Conservation (phyloP, 2,113 vertebrate genomes). For the Pygoscelis adeliae region DNA sequence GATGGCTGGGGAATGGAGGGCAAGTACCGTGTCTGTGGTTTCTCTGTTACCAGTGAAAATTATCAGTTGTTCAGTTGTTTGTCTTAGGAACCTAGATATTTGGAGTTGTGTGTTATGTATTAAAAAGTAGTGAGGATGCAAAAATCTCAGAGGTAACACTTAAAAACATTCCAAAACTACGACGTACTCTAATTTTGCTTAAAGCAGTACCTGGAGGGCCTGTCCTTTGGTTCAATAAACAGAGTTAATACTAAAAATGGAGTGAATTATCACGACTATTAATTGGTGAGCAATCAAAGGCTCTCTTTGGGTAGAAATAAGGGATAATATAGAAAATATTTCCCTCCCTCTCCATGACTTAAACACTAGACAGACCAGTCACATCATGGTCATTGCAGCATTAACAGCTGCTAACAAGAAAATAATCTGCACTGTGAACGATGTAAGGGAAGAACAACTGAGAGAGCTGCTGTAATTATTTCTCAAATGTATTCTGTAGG, state of each 20-base stretch:
- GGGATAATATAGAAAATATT: background rate
- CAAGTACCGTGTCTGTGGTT: background rate
- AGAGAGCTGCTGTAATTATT: background rate
- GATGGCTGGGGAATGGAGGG: background rate
- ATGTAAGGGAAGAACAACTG: background rate
- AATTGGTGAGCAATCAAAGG: background rate
- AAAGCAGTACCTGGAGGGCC: background rate
- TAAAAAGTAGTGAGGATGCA: background rate
- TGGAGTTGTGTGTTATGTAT: background rate
- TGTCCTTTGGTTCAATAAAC: background rate
- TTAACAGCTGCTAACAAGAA: background rate
- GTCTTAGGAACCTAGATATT: background rate
- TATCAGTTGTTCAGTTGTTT: background rate
- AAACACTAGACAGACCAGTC: background rate
- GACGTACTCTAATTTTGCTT: background rate
- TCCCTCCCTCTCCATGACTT: background rate
- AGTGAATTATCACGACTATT: background rate
- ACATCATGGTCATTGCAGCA: background rate
- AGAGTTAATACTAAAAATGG: background rate
- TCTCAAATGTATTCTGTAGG: background rate
- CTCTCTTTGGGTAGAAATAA: background rate
- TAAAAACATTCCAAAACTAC: background rate
- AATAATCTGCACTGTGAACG: background rate
- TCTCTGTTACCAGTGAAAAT: background rate
- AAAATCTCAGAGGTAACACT: background rate